Evolutionary conservation across 2,113 vertebrate species (phyloP), one percentile per base, ranked within the genome.

Genomic region (Clarias macrocephalus): DNA sequence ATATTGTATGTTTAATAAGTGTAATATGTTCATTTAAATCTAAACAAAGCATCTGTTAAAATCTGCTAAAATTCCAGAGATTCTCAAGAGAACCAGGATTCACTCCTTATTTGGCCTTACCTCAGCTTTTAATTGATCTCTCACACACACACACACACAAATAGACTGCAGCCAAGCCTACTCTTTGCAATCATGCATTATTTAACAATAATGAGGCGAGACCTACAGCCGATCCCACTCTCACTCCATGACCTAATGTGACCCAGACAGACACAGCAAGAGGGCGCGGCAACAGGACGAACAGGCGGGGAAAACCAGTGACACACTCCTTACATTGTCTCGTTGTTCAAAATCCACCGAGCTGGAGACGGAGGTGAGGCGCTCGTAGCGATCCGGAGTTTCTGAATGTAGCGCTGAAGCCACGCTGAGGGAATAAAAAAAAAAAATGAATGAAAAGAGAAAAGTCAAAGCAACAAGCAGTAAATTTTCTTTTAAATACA

Each of bases 261-360:
- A 77, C 72, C 70, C 63, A 76, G 62, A 23, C 33, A n/a, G 0
- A 57, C 3, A 62, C 16, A 42, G 80, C n/a, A 5, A 30, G 4
- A 8, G 48, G 70, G 83, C 10, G 65, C 65, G 16, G 28, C 73
- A 75, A 59, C n/a, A 86, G 5, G 48, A 77, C 1, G 84, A 52
- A 4, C 65, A 81, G 1, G 10, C 3, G 95, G 59, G 56, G 21
- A 6, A 21, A 75, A 60, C 42, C 18, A 82, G 30, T 60, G 80
- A 84, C 28, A n/a, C 70, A 19, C 16, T 73, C 13, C 97, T 98
- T 93, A 99, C 98, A 0, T 99, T 99, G 94, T 99, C 98, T 92
- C 97, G 95, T 93, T 99, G 97, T 91, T 99, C 98, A 2, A 98
- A 99, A 94, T 99, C 98, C 21, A 99, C 97, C 0, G 98, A 99